phyloP scores from a whole-genome alignment of 2,888 invertebrate species.

The Platycheirus albimanus region DNA sequence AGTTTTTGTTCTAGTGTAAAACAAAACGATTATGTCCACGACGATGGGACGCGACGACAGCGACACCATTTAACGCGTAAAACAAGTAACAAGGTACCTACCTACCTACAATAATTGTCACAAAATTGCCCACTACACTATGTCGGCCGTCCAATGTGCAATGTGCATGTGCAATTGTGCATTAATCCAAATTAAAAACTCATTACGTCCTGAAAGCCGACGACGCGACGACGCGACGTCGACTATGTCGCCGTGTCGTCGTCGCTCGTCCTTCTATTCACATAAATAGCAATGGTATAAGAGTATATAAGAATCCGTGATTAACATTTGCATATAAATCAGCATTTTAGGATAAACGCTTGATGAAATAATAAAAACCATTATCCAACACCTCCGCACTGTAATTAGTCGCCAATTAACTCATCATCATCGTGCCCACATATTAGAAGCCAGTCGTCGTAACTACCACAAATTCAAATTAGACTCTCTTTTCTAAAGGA shows the following conservation, averaged over 20 bases:
- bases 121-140: conserved; percentile 11
- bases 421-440: conserved; percentile 8
- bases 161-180: conserved; percentile 9
- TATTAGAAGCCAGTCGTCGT: conserved; percentile 3
- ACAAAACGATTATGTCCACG: conserved; percentile 5
- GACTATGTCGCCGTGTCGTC: no score
- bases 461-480: background rate
- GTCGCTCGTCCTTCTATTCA: background rate
- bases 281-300: conserved; percentile 18
- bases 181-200: conserved; percentile 63
- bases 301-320: conserved; percentile 37
- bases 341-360: conserved; percentile 27
- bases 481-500: background rate
- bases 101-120: conserved; percentile 33
- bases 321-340: conserved; percentile 56
- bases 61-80: conserved; percentile 13
- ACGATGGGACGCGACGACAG: no score
- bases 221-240: no score
- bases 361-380: conserved; percentile 43
- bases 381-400: conserved; percentile 52
- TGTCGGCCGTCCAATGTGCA: background rate
- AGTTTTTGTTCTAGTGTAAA: no score
- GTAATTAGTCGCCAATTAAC: conserved; percentile 58
- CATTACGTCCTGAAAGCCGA: conserved; percentile 40
- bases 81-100: background rate